A percentile compares a stretch with the other conserved stretches of the same genome.
phyloP scores from a whole-genome alignment of 2,797 vertebrate species.

The Phaenicophaeus curvirostris region DNA sequence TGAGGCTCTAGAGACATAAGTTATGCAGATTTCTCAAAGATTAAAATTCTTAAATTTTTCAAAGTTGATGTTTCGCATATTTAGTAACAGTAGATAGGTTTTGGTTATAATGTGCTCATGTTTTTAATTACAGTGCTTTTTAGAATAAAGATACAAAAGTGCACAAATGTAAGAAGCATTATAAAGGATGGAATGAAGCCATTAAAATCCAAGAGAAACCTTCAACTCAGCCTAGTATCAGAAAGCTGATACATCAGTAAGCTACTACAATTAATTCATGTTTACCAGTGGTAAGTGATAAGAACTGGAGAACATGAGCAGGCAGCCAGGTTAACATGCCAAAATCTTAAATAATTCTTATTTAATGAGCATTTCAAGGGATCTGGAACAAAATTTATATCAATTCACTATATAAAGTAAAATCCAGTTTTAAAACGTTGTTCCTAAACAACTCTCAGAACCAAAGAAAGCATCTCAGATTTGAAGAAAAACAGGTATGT shows the following conservation, averaged over 20 bases:
- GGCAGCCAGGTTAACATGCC: not conserved
- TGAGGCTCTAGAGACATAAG: not conserved
- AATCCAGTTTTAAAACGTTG: not conserved
- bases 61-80: not conserved
- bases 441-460: not conserved
- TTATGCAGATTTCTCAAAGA: not conserved
- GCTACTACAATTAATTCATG: not conserved
- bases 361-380: not conserved
- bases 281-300: not conserved
- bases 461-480: not conserved
- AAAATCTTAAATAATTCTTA: not conserved
- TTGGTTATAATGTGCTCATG: not conserved
- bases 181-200: not conserved
- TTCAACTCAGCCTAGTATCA: not conserved
- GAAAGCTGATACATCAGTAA: not conserved
- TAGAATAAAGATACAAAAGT: not conserved
- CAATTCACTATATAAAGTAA: not conserved
- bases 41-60: not conserved
- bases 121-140: not conserved
- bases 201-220: not conserved
- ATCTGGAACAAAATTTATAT: not conserved
- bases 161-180: not conserved
- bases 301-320: not conserved
- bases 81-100: not conserved
- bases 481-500: not conserved